Percentiles rank a stretch among this genome's conserved stretches.
These are phyloP conservation scores for Emys orbicularis DNA, from an alignment of 2,797 vertebrate species.

Conservation along the genomic window DNA sequence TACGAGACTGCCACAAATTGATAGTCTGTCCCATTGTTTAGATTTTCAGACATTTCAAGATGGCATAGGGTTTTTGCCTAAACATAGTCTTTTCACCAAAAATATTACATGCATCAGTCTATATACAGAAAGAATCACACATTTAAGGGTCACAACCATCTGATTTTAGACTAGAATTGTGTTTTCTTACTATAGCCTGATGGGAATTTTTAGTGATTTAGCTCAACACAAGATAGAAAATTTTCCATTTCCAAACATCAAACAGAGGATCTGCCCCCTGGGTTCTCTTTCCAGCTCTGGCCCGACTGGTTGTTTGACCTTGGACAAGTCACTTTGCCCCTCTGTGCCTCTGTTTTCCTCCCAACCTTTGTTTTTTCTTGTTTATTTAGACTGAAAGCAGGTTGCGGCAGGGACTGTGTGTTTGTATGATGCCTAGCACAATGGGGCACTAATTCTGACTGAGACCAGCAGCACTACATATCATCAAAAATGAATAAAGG, in stretches of 20 bases:
- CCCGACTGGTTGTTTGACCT: background rate
- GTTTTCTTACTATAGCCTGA: background rate
- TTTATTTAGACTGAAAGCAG: background rate
- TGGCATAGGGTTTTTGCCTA: background rate
- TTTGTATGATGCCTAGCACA: background rate
- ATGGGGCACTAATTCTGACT: background rate
- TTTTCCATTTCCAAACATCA: background rate
- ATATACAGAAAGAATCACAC: background rate
- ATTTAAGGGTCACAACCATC: background rate
- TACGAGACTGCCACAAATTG: background rate
- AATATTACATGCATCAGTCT: slow-evolving; percentile 17
- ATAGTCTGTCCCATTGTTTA: background rate
- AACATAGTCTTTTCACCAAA: background rate
- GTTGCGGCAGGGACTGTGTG: background rate
- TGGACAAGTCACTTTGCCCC: background rate
- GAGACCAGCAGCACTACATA: background rate
- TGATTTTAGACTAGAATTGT: background rate
- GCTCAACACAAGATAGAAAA: background rate
- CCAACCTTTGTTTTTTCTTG: background rate
- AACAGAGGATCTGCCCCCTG: background rate
- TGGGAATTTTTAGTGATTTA: background rate
- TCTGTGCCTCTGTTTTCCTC: background rate
- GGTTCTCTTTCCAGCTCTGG: background rate
- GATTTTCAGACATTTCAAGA: slow-evolving; percentile 37
- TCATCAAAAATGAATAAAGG: background rate